Evolutionary conservation across 2,888 invertebrate species (phyloP).

Genomic region (Calameuta idolon): DNA sequence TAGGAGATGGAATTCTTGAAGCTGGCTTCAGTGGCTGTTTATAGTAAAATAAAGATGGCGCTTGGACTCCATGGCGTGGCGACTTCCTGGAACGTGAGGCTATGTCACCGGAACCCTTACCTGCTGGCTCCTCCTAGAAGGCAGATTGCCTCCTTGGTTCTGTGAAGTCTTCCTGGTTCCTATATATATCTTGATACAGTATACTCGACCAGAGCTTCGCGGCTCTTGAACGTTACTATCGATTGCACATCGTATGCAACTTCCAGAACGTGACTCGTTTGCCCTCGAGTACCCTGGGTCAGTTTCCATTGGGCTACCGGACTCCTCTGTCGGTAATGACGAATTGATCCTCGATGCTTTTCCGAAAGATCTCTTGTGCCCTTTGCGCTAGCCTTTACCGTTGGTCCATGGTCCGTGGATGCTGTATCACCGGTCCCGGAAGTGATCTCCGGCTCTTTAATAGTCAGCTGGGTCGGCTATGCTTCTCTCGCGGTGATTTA

Average conservation of each 20-base stretch:
- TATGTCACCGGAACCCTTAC: constrained; percentile 40
- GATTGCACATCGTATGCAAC: neutral
- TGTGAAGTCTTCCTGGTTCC: neutral
- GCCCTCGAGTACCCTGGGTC: neutral
- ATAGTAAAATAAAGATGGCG: neutral
- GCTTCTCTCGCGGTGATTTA: neutral
- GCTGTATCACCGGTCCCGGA: too few relatives aligned
- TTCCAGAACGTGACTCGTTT: neutral
- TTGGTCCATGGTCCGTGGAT: neutral
- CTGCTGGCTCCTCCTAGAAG: neutral
- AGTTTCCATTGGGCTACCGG: neutral
- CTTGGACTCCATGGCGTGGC: neutral
- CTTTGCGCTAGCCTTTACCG: neutral
- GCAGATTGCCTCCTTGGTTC: neutral
- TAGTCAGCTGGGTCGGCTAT: too few relatives aligned
- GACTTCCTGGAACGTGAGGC: constrained; percentile 57
- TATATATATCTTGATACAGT: neutral
- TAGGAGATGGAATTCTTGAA: neutral
- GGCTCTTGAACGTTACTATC: neutral
- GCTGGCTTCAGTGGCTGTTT: neutral
- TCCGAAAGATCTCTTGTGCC: neutral
- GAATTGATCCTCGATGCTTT: neutral
- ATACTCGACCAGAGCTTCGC: neutral
- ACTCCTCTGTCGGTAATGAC: neutral
- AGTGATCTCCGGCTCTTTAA: too few relatives aligned